phyloP scores from a whole-genome alignment of 2,888 invertebrate genomes.

The Cerastis leucographa region DNA sequence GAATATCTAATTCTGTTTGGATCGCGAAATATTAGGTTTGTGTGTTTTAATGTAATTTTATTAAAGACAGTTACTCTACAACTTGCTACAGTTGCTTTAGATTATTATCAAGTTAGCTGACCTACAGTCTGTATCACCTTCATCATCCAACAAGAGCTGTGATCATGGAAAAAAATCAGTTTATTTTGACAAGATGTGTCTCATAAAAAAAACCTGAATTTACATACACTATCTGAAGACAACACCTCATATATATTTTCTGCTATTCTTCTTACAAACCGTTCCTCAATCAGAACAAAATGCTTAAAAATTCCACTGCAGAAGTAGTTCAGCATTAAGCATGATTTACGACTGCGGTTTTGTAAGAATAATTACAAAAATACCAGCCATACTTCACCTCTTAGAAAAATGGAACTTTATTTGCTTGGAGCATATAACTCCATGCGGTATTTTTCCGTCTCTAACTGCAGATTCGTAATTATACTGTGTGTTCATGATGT shows the following conservation, averaged over 20 bases:
- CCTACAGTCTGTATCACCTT: no score
- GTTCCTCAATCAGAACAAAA: slow-evolving; percentile 5
- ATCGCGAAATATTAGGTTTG: background rate
- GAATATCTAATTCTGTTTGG: background rate
- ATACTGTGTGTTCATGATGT: background rate
- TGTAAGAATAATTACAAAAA: slow-evolving; percentile 60
- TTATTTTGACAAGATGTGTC: background rate
- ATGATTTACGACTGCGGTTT: slow-evolving; percentile 54
- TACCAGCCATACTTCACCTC: slow-evolving; percentile 46
- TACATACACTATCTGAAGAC: background rate
- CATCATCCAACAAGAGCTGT: no score
- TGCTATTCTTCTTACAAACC: slow-evolving; percentile 7
- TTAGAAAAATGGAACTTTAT: slow-evolving; percentile 39
- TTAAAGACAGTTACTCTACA: no score
- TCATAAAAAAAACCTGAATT: background rate
- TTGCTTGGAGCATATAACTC: slow-evolving; percentile 20
- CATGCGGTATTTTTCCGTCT: slow-evolving; percentile 21
- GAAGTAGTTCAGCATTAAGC: slow-evolving; percentile 49
- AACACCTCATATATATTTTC: no score
- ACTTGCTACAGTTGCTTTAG: no score
- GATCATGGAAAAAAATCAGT: background rate
- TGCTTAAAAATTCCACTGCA: slow-evolving; percentile 36
- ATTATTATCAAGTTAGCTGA: no score
- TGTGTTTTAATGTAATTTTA: no score
- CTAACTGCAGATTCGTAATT: slow-evolving; percentile 16